phyloP scores from a whole-genome alignment of 2,888 invertebrate genomes.

The Phragmatobia fuliginosa region DNA sequence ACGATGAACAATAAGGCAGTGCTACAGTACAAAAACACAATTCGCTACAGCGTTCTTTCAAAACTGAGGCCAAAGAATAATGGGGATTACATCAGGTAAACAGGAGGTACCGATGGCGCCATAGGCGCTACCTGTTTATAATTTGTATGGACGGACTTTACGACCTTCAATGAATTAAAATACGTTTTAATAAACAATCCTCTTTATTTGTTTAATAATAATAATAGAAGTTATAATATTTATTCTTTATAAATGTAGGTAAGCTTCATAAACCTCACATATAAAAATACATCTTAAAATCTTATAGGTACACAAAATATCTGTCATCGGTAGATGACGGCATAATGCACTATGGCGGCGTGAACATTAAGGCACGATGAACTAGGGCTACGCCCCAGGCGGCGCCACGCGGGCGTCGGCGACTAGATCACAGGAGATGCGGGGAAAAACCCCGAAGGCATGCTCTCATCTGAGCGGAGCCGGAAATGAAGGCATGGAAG shows the following conservation, averaged over 20 bases:
- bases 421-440: conserved; percentile 84
- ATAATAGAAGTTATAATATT: conserved; percentile 77
- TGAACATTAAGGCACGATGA: conserved; percentile 84
- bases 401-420: conserved; percentile 83
- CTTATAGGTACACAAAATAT: conserved; percentile 81
- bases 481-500: conserved; percentile 88
- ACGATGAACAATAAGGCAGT: neutral
- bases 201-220: conserved; percentile 79
- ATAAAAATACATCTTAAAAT: conserved; percentile 84
- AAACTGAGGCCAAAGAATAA: conserved; percentile 26
- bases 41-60: conserved; percentile 19
- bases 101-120: conserved; percentile 57
- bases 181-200: conserved; percentile 78
- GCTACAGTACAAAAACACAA: conserved; percentile 10
- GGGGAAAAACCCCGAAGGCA: conserved; percentile 76
- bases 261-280: conserved; percentile 83
- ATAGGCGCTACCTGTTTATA: conserved; percentile 73
- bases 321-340: conserved; percentile 77
- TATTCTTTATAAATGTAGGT: conserved; percentile 82
- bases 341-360: conserved; percentile 85
- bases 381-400: conserved; percentile 84
- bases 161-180: conserved; percentile 60
- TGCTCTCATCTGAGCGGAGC: conserved; percentile 81
- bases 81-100: conserved; percentile 41
- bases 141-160: conserved; percentile 22